Evolutionary conservation across 2,113 vertebrate genomes (phyloP).

Genomic region (Puffinus mauretanicus): DNA sequence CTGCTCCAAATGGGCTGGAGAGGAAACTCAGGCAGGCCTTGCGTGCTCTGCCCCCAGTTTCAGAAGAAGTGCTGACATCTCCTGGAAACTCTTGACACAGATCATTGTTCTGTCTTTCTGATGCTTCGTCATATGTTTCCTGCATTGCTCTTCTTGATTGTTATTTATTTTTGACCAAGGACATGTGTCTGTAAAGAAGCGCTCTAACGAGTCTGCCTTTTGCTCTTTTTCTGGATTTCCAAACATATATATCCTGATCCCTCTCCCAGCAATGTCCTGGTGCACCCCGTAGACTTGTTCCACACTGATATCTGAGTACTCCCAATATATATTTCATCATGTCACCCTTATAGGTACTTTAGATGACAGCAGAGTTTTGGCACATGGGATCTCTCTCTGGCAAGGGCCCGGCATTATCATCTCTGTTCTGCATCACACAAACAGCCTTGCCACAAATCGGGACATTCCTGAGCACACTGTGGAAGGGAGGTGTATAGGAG

Average conservation of each 20-base stretch:
- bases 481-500: neutral
- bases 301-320: neutral
- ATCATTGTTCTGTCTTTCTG: neutral
- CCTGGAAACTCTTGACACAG: constrained; percentile 13
- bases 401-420: neutral
- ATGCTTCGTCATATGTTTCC: neutral
- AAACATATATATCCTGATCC: neutral
- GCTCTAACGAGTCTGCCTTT: neutral
- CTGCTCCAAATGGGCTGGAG: neutral
- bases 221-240: neutral
- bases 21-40: neutral
- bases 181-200: neutral
- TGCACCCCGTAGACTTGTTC: neutral
- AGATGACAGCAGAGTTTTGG: neutral
- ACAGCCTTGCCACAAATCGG: neutral
- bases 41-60: neutral
- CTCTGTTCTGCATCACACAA: neutral
- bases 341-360: neutral
- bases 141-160: neutral
- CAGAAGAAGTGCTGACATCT: neutral
- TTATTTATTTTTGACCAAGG: neutral
- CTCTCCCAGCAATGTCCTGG: neutral
- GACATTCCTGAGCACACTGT: neutral
- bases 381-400: neutral
- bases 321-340: neutral